These are phyloP conservation scores for Dioctria rufipes DNA, from an alignment of 2,888 invertebrate species.

Conservation along the genomic window DNA sequence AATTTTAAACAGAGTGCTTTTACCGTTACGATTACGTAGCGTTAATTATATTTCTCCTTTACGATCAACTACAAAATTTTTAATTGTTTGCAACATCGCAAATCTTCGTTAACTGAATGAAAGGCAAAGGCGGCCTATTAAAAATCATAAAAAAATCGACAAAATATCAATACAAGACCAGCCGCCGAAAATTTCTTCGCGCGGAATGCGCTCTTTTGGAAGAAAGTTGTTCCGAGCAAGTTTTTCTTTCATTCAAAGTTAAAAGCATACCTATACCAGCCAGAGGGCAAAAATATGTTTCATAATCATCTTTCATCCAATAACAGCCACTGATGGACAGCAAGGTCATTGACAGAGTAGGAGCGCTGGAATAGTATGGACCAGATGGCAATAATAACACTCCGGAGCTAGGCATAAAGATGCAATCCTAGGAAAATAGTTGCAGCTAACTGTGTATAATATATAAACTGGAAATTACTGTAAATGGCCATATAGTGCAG, in stretches of 20 bases:
- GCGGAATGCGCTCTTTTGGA: conserved; percentile 37
- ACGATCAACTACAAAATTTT: no score
- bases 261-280: neutral
- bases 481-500: conserved; percentile 33
- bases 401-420: no score
- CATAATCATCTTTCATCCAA: conserved; percentile 25
- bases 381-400: conserved; percentile 10
- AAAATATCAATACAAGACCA: conserved; percentile 14
- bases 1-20: no score
- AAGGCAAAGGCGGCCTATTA: neutral
- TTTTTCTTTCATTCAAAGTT: conserved; percentile 35
- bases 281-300: conserved; percentile 17
- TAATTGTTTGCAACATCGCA: neutral
- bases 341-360: conserved; percentile 44
- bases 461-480: neutral
- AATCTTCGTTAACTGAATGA: neutral
- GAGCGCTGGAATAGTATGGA: conserved; percentile 24
- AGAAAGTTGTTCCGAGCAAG: conserved; percentile 43
- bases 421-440: no score
- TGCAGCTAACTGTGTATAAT: no score
- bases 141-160: neutral
- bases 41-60: no score
- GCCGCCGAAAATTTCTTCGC: conserved; percentile 10
- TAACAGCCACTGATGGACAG: neutral
- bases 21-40: no score